phyloP scores from a whole-genome alignment of 2,888 invertebrate species.

The Osedax fenrisi region DNA sequence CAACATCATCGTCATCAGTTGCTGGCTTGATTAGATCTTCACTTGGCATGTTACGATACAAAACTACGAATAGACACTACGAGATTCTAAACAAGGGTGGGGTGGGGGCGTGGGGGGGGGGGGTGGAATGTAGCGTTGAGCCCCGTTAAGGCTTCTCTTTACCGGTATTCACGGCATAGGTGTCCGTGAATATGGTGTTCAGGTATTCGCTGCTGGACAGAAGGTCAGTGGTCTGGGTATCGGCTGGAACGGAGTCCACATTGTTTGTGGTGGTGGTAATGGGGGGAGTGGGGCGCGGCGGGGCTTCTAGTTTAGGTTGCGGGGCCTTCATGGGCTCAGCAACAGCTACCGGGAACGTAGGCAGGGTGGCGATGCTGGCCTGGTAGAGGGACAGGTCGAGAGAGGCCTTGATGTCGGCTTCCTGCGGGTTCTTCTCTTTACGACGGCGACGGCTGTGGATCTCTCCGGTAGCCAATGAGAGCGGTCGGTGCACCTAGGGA shows the following conservation, averaged over 20 bases:
- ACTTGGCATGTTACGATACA: no score
- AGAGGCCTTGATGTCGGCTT: neutral
- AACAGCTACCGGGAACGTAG: neutral
- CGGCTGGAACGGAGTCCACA: neutral
- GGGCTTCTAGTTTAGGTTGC: neutral
- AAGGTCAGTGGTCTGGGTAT: neutral
- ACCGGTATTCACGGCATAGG: neutral
- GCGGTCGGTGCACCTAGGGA: conserved; percentile 29
- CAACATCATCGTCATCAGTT: no score
- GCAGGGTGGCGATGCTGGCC: neutral
- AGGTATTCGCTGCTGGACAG: neutral
- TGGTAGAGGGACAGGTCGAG: neutral
- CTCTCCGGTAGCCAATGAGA: conserved; percentile 28
- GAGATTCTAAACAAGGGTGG: no score
- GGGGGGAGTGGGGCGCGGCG: neutral
- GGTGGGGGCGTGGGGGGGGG: neutral
- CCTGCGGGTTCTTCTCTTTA: neutral
- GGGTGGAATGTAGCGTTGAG: neutral
- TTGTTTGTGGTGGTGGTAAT: neutral
- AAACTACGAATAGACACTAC: no score
- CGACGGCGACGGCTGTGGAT: conserved; percentile 31
- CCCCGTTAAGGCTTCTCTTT: neutral
- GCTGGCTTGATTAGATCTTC: no score
- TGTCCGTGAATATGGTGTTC: neutral
- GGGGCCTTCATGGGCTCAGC: neutral